Base-by-base conservation (phyloP, 1,140 invertebrate species). In the Pentalonia nigronervosa region DNA sequence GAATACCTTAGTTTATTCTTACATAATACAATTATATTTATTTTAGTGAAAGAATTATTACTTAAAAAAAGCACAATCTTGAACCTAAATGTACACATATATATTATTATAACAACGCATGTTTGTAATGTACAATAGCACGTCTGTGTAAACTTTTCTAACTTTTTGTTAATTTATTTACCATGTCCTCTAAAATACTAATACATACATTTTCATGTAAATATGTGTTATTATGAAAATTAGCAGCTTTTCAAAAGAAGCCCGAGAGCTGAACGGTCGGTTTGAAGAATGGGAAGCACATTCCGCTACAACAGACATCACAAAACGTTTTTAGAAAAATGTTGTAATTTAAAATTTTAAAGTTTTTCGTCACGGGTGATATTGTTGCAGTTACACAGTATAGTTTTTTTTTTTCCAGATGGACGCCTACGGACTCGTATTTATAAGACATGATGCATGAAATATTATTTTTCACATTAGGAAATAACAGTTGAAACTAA, bases 121-220 rank as follows among this genome's bases (percentile, higher is more conserved):
- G 60, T n/a, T 76, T 76, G n/a, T 76, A n/a, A n/a, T n/a, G n/a
- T 76, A 76, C 60, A n/a, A 76, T 83, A 34, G 47, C 11, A 53
- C 47, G 23, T 89, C 30, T 41, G 83, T 30, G 41, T 25, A 86
- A 86, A 45, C 83, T 86, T 86, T 25, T 86, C 23, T 86, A 45
- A 86, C 83, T 25, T 45, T 86, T 23, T 41, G 83, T 45, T 86
- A 45, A 41, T 86, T 86, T 86, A 41, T 86, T 86, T 86, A 25
- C 41, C 41, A 41, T 45, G 36, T 86, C 21, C 45, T 41, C 11
- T 45, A 45, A 25, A 45, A 45, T 36, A 86, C 36, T 30, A 14
- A 45, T 45, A 45, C 30, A 45, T 23, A 84, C 6, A 84, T 84
- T 36, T 84, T 3, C 25, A 45, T 86, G 36, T 86, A 86, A 86